A percentile compares a stretch with the other conserved stretches of the same genome.
Evolutionary conservation across 2,888 invertebrate species (phyloP).

Genomic region (Ecdyonurus torrentis): DNA sequence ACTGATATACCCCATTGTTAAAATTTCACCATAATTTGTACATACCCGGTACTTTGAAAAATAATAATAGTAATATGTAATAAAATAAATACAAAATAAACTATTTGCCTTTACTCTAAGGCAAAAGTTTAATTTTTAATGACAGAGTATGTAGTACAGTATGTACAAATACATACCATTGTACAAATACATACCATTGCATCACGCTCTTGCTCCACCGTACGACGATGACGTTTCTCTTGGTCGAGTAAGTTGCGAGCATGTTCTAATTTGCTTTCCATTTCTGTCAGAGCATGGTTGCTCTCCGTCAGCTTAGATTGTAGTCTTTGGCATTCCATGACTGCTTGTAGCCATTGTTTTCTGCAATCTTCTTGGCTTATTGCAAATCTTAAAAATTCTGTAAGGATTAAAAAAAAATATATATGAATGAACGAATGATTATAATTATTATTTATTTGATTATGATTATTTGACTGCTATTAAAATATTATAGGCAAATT

Average conservation of each 20-base stretch:
- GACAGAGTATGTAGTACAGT: no score
- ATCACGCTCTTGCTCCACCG: constrained; percentile 53
- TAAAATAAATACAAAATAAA: no score
- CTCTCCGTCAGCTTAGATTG: constrained; percentile 52
- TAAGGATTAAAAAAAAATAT: constrained; percentile 12
- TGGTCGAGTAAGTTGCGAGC: constrained; percentile 64
- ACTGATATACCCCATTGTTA: no score
- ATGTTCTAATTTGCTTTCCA: constrained; percentile 65
- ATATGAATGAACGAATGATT: not conserved
- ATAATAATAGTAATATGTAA: no score
- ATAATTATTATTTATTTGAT: constrained; percentile 1
- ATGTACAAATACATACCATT: no score
- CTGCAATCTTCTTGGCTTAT: constrained; percentile 55
- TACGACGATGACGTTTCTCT: constrained; percentile 52
- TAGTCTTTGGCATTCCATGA: constrained; percentile 53
- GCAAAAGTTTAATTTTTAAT: no score
- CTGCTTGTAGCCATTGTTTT: constrained; percentile 47
- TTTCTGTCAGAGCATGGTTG: constrained; percentile 49
- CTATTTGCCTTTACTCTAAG: no score
- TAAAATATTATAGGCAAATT: constrained; percentile 6
- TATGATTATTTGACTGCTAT: not conserved
- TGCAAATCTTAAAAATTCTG: constrained; percentile 58
- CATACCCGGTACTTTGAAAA: no score
- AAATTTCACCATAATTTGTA: no score
- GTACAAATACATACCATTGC: constrained; percentile 51